Conservation (phyloP, 2,888 invertebrate species). For the Calliscelio sp. region DNA sequence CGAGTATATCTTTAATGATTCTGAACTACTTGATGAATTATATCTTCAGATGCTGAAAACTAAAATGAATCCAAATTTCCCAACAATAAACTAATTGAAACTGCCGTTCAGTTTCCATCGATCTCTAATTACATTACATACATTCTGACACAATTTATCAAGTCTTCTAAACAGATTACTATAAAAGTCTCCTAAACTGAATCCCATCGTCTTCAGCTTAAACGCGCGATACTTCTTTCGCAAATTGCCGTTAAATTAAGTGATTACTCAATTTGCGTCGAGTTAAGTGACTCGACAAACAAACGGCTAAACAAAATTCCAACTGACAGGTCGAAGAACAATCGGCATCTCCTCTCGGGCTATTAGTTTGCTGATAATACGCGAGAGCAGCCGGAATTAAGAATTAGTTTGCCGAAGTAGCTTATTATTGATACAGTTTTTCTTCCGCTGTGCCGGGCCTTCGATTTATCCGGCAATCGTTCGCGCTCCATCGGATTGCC, state of each 20-base stretch:
- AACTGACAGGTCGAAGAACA: too few relatives aligned
- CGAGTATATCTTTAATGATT: too few relatives aligned
- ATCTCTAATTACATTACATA: neutral
- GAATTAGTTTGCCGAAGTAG: constrained; percentile 46
- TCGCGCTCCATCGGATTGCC: constrained; percentile 62
- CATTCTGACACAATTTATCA: constrained; percentile 16
- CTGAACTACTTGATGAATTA: too few relatives aligned
- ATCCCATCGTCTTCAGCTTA: constrained; percentile 1
- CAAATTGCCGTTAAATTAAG: neutral
- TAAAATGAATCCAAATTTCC: too few relatives aligned
- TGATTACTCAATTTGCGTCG: neutral
- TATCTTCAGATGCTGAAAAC: too few relatives aligned
- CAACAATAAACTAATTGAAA: too few relatives aligned
- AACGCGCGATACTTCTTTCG: neutral
- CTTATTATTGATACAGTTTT: constrained; percentile 59
- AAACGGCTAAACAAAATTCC: neutral
- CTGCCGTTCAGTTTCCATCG: too few relatives aligned
- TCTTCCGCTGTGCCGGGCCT: constrained; percentile 36
- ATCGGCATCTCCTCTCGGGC: too few relatives aligned
- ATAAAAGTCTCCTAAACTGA: constrained; percentile 7
- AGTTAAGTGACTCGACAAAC: neutral
- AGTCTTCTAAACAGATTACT: constrained; percentile 14
- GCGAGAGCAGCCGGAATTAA: constrained; percentile 9
- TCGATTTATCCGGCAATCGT: constrained; percentile 64
- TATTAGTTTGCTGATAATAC: too few relatives aligned